phyloP scores from a whole-genome alignment of 2,888 invertebrate species.

The Drosophila dives region DNA sequence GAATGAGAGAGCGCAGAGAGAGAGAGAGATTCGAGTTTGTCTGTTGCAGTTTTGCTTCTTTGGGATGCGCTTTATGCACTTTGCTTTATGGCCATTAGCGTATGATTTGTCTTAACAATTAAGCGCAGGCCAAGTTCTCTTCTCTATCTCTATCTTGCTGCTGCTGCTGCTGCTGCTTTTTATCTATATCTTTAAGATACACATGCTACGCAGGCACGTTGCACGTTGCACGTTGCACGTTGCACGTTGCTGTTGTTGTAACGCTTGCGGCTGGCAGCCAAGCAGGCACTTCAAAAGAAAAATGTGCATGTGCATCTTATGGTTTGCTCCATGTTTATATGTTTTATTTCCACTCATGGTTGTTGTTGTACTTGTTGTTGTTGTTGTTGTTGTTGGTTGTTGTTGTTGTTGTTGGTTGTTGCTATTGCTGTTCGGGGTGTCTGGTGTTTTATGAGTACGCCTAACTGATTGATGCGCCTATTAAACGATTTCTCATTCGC shows the following conservation, averaged over 20 bases:
- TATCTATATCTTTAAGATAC: conserved; percentile 60
- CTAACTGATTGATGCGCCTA: conserved; percentile 76
- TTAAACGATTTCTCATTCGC: conserved; percentile 73
- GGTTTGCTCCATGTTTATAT: conserved; percentile 47
- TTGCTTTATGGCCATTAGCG: conserved; percentile 78
- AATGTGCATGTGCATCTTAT: conserved; percentile 61
- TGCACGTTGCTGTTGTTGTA: conserved; percentile 14
- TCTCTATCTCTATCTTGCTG: neutral
- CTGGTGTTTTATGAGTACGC: conserved; percentile 72
- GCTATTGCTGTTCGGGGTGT: conserved; percentile 35
- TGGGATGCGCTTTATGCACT: conserved; percentile 54
- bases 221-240: neutral
- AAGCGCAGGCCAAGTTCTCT: conserved; percentile 49
- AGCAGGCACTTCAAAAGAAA: conserved; percentile 72
- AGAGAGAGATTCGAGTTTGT: conserved; percentile 21
- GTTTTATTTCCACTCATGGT: conserved; percentile 66
- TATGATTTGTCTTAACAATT: conserved; percentile 82
- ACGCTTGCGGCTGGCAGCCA: conserved; percentile 56
- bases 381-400: conserved; percentile 1
- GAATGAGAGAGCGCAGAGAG: conserved; percentile 3
- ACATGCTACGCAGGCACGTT: conserved; percentile 36
- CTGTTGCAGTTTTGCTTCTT: conserved; percentile 28
- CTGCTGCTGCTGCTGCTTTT: conserved; percentile 16
- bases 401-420: conserved; percentile 15
- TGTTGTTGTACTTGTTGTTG: conserved; percentile 1